phyloP scores from a whole-genome alignment of 2,113 vertebrate species.

The Apteryx mantelli region DNA sequence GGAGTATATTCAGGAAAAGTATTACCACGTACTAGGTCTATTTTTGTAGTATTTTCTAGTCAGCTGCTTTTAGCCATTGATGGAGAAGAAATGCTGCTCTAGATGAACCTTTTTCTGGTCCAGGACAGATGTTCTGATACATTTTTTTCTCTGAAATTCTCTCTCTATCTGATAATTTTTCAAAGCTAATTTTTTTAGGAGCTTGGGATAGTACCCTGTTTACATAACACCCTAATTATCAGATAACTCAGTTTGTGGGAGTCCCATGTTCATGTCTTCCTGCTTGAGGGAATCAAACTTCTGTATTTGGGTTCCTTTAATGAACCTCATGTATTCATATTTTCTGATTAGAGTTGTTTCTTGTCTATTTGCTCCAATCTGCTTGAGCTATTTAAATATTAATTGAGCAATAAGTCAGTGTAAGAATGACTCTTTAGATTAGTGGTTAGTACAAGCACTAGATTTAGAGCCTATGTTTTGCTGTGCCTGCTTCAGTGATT shows the following conservation, averaged over 20 bases:
- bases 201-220: background rate
- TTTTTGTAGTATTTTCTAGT: background rate
- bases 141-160: background rate
- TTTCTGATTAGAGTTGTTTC: background rate
- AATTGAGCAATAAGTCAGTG: background rate
- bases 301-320: background rate
- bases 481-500: background rate
- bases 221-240: background rate
- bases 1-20: background rate
- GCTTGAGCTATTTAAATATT: background rate
- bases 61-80: background rate
- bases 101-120: background rate
- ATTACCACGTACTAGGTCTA: background rate
- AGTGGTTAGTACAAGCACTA: background rate
- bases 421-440: background rate
- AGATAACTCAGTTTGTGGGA: background rate
- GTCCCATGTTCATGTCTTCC: background rate
- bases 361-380: background rate
- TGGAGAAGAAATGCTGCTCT: background rate
- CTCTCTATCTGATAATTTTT: background rate
- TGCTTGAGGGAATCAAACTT: background rate
- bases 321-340: background rate
- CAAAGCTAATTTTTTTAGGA: background rate
- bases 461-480: background rate
- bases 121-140: background rate